A percentile compares a stretch with the other conserved stretches of the same genome.
Conservation (phyloP, 2,888 invertebrate species). For the Drosophila acutilabella region DNA sequence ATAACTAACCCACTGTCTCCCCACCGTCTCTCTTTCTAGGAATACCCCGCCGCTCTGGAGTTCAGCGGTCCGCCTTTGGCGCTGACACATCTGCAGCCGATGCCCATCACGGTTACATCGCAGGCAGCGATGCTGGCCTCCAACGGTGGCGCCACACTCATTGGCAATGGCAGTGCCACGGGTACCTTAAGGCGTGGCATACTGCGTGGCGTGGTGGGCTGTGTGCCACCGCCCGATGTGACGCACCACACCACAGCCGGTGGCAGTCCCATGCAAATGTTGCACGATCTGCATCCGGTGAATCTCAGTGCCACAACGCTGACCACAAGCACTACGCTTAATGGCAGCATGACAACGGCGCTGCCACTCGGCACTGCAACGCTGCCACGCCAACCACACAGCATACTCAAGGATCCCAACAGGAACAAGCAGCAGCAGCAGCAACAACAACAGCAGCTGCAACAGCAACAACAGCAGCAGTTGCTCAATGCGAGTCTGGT, state of each 20-base stretch:
- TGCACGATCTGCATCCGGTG: conserved; percentile 83
- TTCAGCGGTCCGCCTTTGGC: conserved; percentile 82
- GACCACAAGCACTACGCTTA: conserved; percentile 83
- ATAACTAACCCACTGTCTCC: neutral
- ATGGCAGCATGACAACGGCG: conserved; percentile 81
- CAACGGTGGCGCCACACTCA: conserved; percentile 72
- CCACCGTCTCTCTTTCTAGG: conserved; percentile 67
- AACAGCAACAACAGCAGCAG: conserved; percentile 85
- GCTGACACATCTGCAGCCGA: conserved; percentile 82
- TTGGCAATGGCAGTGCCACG: conserved; percentile 70
- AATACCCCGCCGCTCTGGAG: conserved; percentile 84
- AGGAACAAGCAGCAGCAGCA: conserved; percentile 86
- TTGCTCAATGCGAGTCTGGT: conserved; percentile 81
- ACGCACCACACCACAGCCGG: conserved; percentile 83
- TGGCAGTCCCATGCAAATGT: conserved; percentile 61
- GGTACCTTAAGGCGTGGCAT: conserved; percentile 84
- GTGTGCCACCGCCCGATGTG: conserved; percentile 84
- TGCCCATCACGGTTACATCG: conserved; percentile 76
- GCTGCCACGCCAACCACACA: conserved; percentile 87
- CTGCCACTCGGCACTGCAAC: conserved; percentile 68
- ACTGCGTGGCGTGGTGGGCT: conserved; percentile 82
- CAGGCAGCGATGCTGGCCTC: conserved; percentile 74
- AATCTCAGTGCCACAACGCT: conserved; percentile 83
- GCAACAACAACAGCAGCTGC: conserved; percentile 86
- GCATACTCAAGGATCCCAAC: conserved; percentile 88